Conservation (phyloP, 2,113 vertebrate species). For the Porphyrio hochstetteri region DNA sequence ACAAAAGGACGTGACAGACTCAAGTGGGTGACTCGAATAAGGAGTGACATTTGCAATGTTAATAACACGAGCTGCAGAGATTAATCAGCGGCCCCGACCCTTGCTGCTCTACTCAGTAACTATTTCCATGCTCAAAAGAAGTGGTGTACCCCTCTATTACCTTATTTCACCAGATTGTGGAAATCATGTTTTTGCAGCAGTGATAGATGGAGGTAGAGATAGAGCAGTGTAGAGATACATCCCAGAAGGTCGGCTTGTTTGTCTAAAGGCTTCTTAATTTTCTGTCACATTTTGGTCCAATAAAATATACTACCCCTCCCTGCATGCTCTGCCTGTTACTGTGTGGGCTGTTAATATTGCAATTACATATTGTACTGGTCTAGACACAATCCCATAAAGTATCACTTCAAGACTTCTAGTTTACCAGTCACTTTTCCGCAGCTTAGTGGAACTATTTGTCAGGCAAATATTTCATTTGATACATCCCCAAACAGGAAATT, state of each 20-base stretch:
- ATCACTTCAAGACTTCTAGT: neutral
- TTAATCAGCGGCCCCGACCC: neutral
- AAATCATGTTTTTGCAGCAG: neutral
- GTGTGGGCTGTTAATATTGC: neutral
- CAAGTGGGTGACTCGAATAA: slow-evolving; percentile 24
- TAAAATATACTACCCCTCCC: neutral
- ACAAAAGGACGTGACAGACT: slow-evolving; percentile 26
- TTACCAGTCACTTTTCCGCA: neutral
- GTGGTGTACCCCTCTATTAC: neutral
- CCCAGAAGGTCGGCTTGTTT: neutral
- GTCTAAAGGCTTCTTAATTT: neutral
- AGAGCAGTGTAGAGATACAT: neutral
- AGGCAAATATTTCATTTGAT: neutral
- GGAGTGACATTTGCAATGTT: slow-evolving; percentile 25
- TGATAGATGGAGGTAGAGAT: neutral
- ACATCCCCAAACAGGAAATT: neutral
- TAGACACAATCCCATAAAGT: neutral
- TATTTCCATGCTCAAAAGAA: neutral
- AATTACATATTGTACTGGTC: neutral
- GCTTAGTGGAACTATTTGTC: neutral
- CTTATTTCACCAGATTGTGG: neutral
- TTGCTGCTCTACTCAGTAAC: neutral
- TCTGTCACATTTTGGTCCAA: neutral
- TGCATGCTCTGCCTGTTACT: neutral
- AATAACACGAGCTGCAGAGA: slow-evolving; percentile 3